A percentile compares a stretch with the other conserved stretches of the same genome.
phyloP scores from a whole-genome alignment of 2,797 vertebrate genomes.

The Acanthurus lineatus region DNA sequence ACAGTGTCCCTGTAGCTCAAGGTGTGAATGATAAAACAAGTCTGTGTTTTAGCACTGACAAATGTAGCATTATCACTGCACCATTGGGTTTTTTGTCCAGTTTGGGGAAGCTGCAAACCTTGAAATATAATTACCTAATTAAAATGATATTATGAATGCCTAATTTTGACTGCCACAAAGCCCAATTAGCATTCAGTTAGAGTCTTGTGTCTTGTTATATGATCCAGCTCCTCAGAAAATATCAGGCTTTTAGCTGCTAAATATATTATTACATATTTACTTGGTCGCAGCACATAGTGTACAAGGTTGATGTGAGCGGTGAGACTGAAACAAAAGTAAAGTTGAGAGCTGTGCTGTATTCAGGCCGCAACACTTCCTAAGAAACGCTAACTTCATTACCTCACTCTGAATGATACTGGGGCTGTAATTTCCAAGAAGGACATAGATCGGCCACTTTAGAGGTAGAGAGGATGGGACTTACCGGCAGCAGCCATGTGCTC shows the following conservation, averaged over 20 bases:
- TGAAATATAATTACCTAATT: not conserved
- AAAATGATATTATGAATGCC: not conserved
- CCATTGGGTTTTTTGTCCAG: not conserved
- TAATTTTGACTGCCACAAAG: too few relatives aligned
- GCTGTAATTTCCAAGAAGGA: slow-evolving; percentile 16
- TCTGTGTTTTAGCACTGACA: not conserved
- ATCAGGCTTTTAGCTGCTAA: not conserved
- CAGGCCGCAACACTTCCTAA: not conserved
- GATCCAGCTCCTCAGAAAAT: too few relatives aligned
- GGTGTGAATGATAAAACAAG: not conserved
- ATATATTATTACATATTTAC: not conserved
- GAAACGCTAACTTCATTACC: slow-evolving; percentile 2
- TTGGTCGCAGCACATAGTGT: too few relatives aligned
- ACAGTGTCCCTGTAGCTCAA: not conserved
- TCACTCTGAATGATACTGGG: not conserved
- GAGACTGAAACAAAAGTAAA: not conserved
- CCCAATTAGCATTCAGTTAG: too few relatives aligned
- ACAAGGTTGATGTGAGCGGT: too few relatives aligned
- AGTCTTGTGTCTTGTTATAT: too few relatives aligned
- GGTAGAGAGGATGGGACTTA: slow-evolving; percentile 72
- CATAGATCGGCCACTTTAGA: not conserved
- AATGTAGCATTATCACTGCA: slow-evolving; percentile 1
- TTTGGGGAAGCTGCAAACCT: not conserved
- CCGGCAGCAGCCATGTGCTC: slow-evolving; percentile 99
- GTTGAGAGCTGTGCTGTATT: not conserved